A percentile compares a stretch with the other conserved stretches of the same genome.
These are phyloP conservation scores for Actinia tenebrosa DNA, from an alignment of 64 coral and sea anemone species.

Conservation along the genomic window DNA sequence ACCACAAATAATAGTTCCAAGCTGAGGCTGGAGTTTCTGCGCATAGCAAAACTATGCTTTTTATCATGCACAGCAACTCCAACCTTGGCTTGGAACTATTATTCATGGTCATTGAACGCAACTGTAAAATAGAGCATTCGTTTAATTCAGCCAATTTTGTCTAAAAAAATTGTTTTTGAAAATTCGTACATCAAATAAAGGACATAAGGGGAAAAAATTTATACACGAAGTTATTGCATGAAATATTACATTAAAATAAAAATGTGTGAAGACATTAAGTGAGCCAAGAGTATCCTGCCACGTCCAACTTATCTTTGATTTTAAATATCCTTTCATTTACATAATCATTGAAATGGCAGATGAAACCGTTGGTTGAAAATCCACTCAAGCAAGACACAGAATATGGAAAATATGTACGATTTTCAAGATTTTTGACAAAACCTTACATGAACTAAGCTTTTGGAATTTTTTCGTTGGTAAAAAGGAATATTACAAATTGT, in stretches of 20 bases:
- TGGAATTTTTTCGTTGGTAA: no score
- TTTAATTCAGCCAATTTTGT: no score
- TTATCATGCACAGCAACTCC: no score
- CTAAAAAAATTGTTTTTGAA: no score
- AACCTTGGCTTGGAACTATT: no score
- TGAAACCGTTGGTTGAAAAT: neutral
- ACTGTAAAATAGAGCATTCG: no score
- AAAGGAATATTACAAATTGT: no score
- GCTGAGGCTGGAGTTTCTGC: no score
- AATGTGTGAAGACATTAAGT: neutral
- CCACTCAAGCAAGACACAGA: neutral
- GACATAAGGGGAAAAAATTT: neutral
- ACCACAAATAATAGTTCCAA: no score
- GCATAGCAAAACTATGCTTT: no score
- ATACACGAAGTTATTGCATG: neutral
- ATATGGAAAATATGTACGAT: neutral
- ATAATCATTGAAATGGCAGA: neutral
- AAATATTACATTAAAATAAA: neutral
- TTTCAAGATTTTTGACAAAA: neutral
- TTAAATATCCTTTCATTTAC: neutral
- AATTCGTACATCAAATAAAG: no score
- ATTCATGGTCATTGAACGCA: no score
- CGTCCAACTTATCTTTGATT: neutral
- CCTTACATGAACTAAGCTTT: neutral
- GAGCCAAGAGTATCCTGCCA: neutral